phyloP scores from a whole-genome alignment of 1,140 invertebrate species.

The Drosophila eugracilis region DNA sequence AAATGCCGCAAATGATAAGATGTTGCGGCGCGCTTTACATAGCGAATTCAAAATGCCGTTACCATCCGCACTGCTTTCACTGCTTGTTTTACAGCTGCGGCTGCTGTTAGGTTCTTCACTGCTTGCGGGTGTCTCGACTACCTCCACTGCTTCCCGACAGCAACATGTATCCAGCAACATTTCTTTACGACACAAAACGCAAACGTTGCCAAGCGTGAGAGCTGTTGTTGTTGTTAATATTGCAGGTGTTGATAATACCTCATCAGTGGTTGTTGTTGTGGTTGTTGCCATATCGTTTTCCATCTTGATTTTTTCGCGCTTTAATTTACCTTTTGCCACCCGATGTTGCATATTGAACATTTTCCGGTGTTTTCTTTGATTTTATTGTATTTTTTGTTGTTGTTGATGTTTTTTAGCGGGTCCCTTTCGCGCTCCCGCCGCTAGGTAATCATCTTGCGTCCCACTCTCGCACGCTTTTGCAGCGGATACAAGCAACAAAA shows the following conservation, averaged over 20 bases:
- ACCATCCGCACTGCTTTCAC: slow-evolving; percentile 5
- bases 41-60: not conserved
- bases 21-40: not conserved
- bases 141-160: slow-evolving; percentile 52
- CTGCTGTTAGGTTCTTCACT: not conserved
- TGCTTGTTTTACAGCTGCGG: slow-evolving; percentile 7
- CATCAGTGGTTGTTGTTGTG: not conserved
- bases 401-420: not conserved
- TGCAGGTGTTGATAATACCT: too few relatives aligned
- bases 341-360: slow-evolving; percentile 37
- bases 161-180: slow-evolving; percentile 48
- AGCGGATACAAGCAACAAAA: slow-evolving; percentile 15
- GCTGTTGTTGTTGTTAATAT: slow-evolving; percentile 14
- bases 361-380: slow-evolving; percentile 20
- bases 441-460: slow-evolving; percentile 66
- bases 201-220: slow-evolving; percentile 42
- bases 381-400: slow-evolving; percentile 3
- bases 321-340: slow-evolving; percentile 24
- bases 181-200: slow-evolving; percentile 56
- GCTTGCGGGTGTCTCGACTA: slow-evolving; percentile 39
- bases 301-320: slow-evolving; percentile 7
- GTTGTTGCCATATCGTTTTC: slow-evolving; percentile 10
- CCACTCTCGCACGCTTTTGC: slow-evolving; percentile 1
- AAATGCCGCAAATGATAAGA: not conserved
- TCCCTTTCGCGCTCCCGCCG: slow-evolving; percentile 27